These are phyloP conservation scores for Lypha dubia DNA, from an alignment of 2,888 invertebrate genomes.

Conservation along the genomic window DNA sequence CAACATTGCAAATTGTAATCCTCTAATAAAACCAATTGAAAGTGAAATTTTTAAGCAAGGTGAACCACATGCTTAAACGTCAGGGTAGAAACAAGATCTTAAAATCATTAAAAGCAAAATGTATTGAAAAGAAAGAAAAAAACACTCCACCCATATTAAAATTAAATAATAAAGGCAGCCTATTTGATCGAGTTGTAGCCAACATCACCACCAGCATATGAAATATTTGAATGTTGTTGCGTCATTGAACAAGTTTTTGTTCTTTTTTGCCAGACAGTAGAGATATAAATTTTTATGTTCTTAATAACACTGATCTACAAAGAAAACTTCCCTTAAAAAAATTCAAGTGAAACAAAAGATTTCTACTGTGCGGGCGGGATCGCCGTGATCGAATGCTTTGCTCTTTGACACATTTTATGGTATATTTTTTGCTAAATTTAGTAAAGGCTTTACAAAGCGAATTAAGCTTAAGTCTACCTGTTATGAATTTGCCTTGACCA, in stretches of 20 bases:
- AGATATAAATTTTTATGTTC: not conserved
- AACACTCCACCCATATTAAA: not conserved
- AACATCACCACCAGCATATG: not conserved
- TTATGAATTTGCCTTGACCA: no score
- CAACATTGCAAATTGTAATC: conserved; percentile 40
- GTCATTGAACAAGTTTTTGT: conserved; percentile 21
- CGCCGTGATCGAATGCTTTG: no score
- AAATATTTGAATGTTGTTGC: not conserved
- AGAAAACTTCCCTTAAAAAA: no score
- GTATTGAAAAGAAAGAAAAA: not conserved
- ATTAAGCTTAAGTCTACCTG: no score
- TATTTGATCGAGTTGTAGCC: not conserved
- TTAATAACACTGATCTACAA: no score
- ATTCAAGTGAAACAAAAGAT: no score
- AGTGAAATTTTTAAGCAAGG: conserved; percentile 48
- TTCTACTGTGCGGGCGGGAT: no score
- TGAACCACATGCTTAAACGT: conserved; percentile 54
- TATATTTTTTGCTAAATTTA: no score
- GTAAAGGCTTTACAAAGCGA: no score
- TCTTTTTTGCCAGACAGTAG: not conserved
- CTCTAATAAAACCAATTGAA: conserved; percentile 18
- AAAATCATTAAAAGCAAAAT: conserved; percentile 1
- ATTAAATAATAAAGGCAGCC: not conserved
- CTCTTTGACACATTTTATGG: no score
- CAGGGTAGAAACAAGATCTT: not conserved